phyloP scores from a whole-genome alignment of 1,140 invertebrate species.

The Eumaeus atala region DNA sequence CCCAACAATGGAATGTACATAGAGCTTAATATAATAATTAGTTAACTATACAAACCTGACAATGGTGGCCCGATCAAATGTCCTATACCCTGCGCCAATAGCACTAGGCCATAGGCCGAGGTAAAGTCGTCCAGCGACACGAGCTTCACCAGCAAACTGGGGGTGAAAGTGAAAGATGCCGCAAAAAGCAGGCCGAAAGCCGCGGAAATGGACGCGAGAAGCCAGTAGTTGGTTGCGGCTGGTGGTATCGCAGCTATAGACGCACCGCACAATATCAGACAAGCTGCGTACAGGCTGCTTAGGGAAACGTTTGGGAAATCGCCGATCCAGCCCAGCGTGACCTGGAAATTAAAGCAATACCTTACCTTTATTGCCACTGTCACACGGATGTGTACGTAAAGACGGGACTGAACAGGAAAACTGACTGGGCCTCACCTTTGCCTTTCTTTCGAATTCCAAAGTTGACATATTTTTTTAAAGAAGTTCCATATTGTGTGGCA shows the following conservation, averaged over 20 bases:
- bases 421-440: no score
- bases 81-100: slow-evolving; percentile 88
- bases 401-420: no score
- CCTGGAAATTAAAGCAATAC: slow-evolving; percentile 72
- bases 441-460: no score
- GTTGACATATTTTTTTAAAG: no score
- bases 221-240: slow-evolving; percentile 72
- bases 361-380: no score
- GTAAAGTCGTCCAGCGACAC: slow-evolving; percentile 86
- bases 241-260: slow-evolving; percentile 82
- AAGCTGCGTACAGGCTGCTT: slow-evolving; percentile 84
- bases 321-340: slow-evolving; percentile 91
- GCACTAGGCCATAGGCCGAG: slow-evolving; percentile 89
- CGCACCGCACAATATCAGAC: slow-evolving; percentile 84
- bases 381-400: no score
- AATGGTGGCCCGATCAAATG: slow-evolving; percentile 78
- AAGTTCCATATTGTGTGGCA: no score
- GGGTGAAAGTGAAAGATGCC: slow-evolving; percentile 90
- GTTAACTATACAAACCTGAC: slow-evolving; percentile 61
- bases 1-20: no score
- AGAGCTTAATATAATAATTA: no score
- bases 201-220: slow-evolving; percentile 75
- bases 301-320: slow-evolving; percentile 89
- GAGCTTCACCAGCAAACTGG: slow-evolving; percentile 86
- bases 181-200: slow-evolving; percentile 90